Conservation (phyloP, 2,113 vertebrate genomes). For the Pleuronectes platessa region DNA sequence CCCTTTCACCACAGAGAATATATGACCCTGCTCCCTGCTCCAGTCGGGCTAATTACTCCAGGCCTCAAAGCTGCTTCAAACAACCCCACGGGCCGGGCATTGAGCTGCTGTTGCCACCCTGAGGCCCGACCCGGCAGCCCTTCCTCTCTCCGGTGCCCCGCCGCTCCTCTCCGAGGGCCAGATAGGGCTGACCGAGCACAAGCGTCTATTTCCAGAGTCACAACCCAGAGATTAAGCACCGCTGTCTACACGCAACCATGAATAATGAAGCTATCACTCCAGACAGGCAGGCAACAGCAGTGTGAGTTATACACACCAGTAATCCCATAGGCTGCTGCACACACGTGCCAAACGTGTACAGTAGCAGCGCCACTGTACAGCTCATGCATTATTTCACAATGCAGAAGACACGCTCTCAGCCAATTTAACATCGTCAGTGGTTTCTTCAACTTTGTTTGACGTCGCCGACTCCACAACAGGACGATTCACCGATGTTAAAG, state of each 20-base stretch:
- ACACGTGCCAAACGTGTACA: conserved; percentile 54
- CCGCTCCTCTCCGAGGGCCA: conserved; percentile 28
- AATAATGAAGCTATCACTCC: conserved; percentile 82
- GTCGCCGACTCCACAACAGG: neutral
- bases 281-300: conserved; percentile 77
- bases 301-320: conserved; percentile 66
- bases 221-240: conserved; percentile 78
- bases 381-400: conserved; percentile 64
- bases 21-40: conserved; percentile 86
- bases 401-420: conserved; percentile 25
- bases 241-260: conserved; percentile 83
- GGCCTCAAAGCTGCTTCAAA: conserved; percentile 77
- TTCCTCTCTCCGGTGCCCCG: conserved; percentile 31
- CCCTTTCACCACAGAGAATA: conserved; percentile 92
- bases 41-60: conserved; percentile 85
- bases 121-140: conserved; percentile 43
- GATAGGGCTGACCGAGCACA: conserved; percentile 62
- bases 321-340: conserved; percentile 63
- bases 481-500: conserved; percentile 13
- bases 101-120: conserved; percentile 59
- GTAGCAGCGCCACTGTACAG: conserved; percentile 39
- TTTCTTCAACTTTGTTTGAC: conserved; percentile 21
- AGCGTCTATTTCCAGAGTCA: conserved; percentile 62
- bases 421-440: conserved; percentile 23
- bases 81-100: conserved; percentile 19